Evolutionary conservation across 2,888 invertebrate species (phyloP), one percentile per base, ranked within the genome.

Genomic region (Xylota segnis): DNA sequence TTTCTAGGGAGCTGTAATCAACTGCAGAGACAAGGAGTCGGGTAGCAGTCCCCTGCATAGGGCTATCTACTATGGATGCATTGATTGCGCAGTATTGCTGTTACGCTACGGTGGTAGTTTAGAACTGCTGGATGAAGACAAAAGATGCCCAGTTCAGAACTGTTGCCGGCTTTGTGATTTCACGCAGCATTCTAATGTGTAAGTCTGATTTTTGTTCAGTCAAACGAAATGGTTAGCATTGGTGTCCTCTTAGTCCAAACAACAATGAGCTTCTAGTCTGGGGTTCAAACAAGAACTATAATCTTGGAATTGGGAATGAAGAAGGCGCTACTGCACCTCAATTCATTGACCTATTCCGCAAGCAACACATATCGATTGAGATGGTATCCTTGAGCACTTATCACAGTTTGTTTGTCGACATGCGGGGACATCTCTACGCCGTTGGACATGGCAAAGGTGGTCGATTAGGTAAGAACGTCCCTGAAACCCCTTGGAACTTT

Each of bases 201-300:
- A 87, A 77, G 87, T 79, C 10, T 40, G 50, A 0, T 54, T 68
- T 0, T 68, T 14, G 23, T n/a, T 2, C 18, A 1, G 7, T 10
- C 16, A 3, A 23, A 0, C 37, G 1, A 18, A n/a, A 12, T 4
- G n/a, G 7, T 34, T n/a, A 29, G 7, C 2, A 14, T 4, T 3
- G 2, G 29, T 5, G n/a, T 76, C 9, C n/a, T 32, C 90, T 90
- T 23, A 91, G 92, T 0, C 89, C 90, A 2, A 52, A 87, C 56
- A 89, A 89, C 34, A 91, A 90, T 84, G 96, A 97, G 89, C 94
- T 95, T 0, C 96, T 96, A 88, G 95, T 96, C 0, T 98, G 97
- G 97, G 98, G 98, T 9, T 95, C 94, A 43, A 98, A 98, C 92
- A 94, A 94, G 47, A 98, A 97, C 92, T 96, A 96, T 90, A 96